Conservation (phyloP, 1,140 invertebrate genomes). For the Drosophila elegans region DNA sequence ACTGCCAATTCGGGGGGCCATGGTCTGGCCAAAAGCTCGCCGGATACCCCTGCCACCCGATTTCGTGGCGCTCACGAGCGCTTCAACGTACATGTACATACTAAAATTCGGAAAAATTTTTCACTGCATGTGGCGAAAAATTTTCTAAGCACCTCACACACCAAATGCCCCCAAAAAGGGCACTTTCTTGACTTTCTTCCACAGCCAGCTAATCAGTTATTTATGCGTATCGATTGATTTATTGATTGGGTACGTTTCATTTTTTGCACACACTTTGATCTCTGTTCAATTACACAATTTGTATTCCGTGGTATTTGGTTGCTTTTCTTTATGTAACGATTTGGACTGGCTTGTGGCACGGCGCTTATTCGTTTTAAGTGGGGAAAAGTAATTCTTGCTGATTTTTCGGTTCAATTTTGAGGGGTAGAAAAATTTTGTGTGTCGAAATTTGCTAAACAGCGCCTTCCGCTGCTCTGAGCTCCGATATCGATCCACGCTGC, state of each 20-base stretch:
- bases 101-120: constrained; percentile 83
- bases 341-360: constrained; percentile 8
- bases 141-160: constrained; percentile 35
- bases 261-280: constrained; percentile 33
- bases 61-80: constrained; percentile 65
- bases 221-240: constrained; percentile 45
- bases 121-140: constrained; percentile 73
- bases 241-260: constrained; percentile 51
- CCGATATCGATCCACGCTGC: constrained; percentile 84
- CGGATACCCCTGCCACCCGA: constrained; percentile 61
- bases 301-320: constrained; percentile 2
- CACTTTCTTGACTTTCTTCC: constrained; percentile 6
- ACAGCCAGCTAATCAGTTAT: constrained; percentile 21
- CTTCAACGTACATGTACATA: constrained; percentile 84
- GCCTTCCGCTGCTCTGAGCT: constrained; percentile 61
- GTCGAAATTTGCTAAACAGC: constrained; percentile 63
- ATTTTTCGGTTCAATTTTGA: constrained; percentile 43
- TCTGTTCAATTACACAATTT: constrained; percentile 71
- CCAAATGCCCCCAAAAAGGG: constrained; percentile 1
- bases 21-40: constrained; percentile 61
- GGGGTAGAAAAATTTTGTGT: constrained; percentile 64
- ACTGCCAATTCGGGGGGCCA: constrained; percentile 20
- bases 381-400: constrained; percentile 29
- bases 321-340: constrained; percentile 22
- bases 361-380: neutral